phyloP scores from a whole-genome alignment of 2,888 invertebrate genomes.

The Hydropsyche betteni region DNA sequence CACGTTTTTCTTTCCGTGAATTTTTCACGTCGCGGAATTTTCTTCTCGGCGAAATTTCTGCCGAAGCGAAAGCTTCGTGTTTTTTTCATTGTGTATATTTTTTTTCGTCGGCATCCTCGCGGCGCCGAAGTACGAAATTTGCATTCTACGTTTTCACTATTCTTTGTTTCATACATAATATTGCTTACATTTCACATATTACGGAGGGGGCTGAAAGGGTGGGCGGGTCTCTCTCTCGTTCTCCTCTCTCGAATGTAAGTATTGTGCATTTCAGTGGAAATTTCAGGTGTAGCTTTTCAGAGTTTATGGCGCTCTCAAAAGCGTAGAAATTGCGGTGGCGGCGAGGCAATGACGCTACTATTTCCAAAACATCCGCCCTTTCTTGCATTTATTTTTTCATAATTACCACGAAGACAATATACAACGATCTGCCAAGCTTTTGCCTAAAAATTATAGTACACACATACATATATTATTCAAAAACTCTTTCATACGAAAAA shows the following conservation, averaged over 20 bases:
- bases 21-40: neutral
- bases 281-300: slow-evolving; percentile 49
- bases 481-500: too few species aligned
- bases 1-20: neutral
- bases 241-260: slow-evolving; percentile 40
- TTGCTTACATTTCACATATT: slow-evolving; percentile 51
- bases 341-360: neutral
- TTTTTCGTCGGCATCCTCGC: neutral
- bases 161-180: slow-evolving; percentile 51
- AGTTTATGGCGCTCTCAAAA: slow-evolving; percentile 49
- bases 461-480: too few species aligned
- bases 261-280: slow-evolving; percentile 49
- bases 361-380: slow-evolving; percentile 27
- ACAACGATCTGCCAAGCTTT: too few species aligned
- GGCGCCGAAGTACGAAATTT: slow-evolving; percentile 42
- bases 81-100: slow-evolving; percentile 1
- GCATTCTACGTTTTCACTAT: slow-evolving; percentile 48
- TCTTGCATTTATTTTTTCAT: slow-evolving; percentile 8
- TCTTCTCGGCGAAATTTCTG: neutral
- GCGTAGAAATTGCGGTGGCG: slow-evolving; percentile 44
- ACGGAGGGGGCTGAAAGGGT: slow-evolving; percentile 35
- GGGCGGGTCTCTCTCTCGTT: slow-evolving; percentile 17
- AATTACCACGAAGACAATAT: neutral
- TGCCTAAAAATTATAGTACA: slow-evolving; percentile 11
- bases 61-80: neutral